phyloP scores from a whole-genome alignment of 1,140 invertebrate species.

The Bathynomus jamesi region DNA sequence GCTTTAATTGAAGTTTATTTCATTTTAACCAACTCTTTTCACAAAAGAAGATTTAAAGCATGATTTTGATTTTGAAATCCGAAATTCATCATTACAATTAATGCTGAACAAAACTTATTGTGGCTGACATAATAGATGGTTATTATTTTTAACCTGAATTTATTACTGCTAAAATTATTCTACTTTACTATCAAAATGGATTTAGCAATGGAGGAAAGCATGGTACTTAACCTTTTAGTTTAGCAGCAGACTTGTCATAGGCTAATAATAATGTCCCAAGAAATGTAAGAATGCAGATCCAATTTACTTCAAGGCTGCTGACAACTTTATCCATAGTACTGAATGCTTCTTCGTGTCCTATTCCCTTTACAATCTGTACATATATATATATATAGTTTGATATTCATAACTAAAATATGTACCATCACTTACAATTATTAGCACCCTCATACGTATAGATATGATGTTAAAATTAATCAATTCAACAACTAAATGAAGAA shows the following conservation, averaged over 20 bases:
- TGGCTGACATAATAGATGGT: neutral
- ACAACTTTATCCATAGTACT: neutral
- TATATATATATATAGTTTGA: neutral
- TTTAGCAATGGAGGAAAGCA: neutral
- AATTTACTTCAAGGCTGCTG: neutral
- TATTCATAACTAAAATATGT: neutral
- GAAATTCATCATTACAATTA: too few species aligned
- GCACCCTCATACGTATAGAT: too few species aligned
- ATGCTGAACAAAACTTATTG: too few species aligned
- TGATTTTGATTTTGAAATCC: too few species aligned
- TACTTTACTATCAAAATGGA: neutral
- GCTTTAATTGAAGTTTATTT: too few species aligned
- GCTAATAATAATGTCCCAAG: neutral
- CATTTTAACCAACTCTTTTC: too few species aligned
- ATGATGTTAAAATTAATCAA: too few species aligned
- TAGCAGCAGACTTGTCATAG: neutral
- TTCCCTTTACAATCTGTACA: neutral
- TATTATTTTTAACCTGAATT: neutral
- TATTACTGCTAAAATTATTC: neutral
- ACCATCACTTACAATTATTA: neutral
- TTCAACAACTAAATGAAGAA: too few species aligned
- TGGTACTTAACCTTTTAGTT: neutral
- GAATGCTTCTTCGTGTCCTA: neutral
- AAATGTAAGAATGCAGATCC: neutral
- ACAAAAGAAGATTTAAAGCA: too few species aligned